A percentile compares a stretch with the other conserved stretches of the same genome.
These are phyloP conservation scores for Diaprepes abbreviatus DNA, from an alignment of 2,888 invertebrate species.

Conservation along the genomic window DNA sequence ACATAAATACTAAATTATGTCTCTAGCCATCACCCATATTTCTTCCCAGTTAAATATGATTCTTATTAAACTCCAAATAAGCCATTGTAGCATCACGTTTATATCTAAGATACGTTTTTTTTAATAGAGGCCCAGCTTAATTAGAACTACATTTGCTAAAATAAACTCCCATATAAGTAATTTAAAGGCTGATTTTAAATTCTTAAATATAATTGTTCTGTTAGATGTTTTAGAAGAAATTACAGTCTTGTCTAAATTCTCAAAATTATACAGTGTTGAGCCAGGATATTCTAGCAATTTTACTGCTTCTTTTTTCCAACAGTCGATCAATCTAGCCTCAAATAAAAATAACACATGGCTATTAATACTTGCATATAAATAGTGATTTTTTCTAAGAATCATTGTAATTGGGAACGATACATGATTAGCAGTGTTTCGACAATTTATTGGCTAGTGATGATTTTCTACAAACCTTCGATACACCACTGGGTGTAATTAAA, in stretches of 20 bases:
- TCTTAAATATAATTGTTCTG: background rate
- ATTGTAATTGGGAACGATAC: constrained; percentile 18
- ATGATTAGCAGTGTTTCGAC: background rate
- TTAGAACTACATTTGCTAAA: background rate
- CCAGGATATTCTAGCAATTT: background rate
- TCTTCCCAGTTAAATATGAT: background rate
- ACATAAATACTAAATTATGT: no score
- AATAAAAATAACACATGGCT: background rate
- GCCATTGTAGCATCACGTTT: background rate
- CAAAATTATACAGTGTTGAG: no score
- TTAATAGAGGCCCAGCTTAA: background rate
- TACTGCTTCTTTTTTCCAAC: constrained; percentile 11
- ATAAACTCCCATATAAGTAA: background rate
- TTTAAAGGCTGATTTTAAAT: constrained; percentile 3
- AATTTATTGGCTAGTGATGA: background rate
- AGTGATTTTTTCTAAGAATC: constrained; percentile 20
- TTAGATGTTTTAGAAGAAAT: no score
- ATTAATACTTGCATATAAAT: background rate
- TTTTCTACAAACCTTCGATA: constrained; percentile 1
- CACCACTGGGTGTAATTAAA: no score
- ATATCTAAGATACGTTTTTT: constrained; percentile 5
- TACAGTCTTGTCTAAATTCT: no score
- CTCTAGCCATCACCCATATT: no score
- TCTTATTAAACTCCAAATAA: background rate
- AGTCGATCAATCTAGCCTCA: constrained; percentile 6